Evolutionary conservation across 2,888 invertebrate species (phyloP).

Genomic region (Hermaeophaga mercurialis): DNA sequence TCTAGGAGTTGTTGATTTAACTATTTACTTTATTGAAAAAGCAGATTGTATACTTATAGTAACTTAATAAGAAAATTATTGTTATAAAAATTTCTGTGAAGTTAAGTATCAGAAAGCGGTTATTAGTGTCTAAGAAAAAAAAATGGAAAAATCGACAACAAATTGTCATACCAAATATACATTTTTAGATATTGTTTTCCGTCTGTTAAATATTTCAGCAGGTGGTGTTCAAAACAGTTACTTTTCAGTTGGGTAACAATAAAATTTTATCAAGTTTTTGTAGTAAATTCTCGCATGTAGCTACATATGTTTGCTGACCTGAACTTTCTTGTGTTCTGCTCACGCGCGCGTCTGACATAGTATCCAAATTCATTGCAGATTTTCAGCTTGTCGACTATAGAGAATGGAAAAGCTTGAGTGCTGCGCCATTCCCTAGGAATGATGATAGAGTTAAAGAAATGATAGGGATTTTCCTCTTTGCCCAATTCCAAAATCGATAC

Average conservation of each 20-base stretch:
- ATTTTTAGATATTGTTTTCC: slow-evolving; percentile 14
- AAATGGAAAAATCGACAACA: too few species aligned
- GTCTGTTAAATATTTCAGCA: slow-evolving; percentile 17
- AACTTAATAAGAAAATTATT: too few species aligned
- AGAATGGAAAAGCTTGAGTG: slow-evolving; percentile 56
- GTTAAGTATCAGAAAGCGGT: too few species aligned
- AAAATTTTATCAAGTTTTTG: slow-evolving; percentile 14
- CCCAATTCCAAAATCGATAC: slow-evolving; percentile 56
- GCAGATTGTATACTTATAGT: too few species aligned
- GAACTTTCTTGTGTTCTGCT: slow-evolving; percentile 42
- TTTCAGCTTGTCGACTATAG: slow-evolving; percentile 57
- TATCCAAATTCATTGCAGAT: slow-evolving; percentile 60
- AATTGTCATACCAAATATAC: too few species aligned
- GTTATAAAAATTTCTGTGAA: too few species aligned
- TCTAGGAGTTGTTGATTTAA: too few species aligned
- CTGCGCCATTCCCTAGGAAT: slow-evolving; percentile 55
- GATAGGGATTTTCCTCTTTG: slow-evolving; percentile 56
- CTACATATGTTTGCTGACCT: slow-evolving; percentile 17
- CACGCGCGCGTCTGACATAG: slow-evolving; percentile 48
- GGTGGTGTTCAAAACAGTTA: slow-evolving; percentile 13
- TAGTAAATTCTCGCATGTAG: slow-evolving; percentile 5
- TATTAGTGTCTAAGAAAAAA: too few species aligned
- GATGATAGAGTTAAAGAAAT: slow-evolving; percentile 58
- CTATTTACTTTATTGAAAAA: too few species aligned
- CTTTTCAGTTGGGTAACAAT: slow-evolving; percentile 15